A percentile compares a stretch with the other conserved stretches of the same genome.
These are phyloP conservation scores for Dermatophagoides farinae DNA, from an alignment of 1,140 invertebrate genomes.

Conservation along the genomic window DNA sequence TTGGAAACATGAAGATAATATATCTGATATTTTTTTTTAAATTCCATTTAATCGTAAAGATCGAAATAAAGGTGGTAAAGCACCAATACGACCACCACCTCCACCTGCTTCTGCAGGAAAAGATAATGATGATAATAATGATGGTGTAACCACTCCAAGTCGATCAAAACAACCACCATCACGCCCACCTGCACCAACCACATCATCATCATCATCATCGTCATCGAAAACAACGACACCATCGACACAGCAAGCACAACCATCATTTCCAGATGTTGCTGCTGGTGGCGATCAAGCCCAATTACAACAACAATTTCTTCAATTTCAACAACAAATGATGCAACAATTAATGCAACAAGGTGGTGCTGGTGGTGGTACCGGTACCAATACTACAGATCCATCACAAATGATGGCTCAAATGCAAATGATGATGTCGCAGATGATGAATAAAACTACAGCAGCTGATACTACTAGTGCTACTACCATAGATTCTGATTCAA, in stretches of 20 bases:
- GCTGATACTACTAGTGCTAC: constrained; percentile 8
- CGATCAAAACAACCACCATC: background rate
- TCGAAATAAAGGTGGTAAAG: constrained; percentile 17
- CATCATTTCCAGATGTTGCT: background rate
- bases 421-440: constrained; percentile 14
- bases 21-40: background rate
- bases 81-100: constrained; percentile 19
- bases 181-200: background rate
- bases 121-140: background rate
- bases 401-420: constrained; percentile 10
- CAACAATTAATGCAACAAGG: background rate
- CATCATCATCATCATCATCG: background rate
- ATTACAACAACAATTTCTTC: background rate
- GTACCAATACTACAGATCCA: too few relatives aligned
- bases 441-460: background rate
- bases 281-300: background rate
- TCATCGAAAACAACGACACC: background rate
- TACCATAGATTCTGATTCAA: constrained; percentile 14
- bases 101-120: background rate
- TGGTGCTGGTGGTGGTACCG: background rate
- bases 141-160: constrained; percentile 12
- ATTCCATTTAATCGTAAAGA: background rate
- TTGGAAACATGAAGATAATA: background rate
- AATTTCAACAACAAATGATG: constrained; percentile 3
- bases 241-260: background rate